Percentiles rank a stretch among this genome's conserved stretches.
phyloP scores from a whole-genome alignment of 92 coral and sea anemone genomes.

The Umimayanthus kanabou region DNA sequence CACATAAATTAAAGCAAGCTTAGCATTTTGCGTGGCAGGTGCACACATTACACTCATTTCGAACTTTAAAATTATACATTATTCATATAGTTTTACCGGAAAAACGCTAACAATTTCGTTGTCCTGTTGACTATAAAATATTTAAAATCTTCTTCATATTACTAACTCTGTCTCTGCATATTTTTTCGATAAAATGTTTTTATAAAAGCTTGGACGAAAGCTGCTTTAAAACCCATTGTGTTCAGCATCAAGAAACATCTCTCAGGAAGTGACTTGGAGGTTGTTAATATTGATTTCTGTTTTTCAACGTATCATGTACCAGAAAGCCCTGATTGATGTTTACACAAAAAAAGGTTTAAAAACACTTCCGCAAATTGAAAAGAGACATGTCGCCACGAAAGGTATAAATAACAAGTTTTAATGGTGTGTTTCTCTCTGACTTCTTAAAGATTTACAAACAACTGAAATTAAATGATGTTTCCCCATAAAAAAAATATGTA shows the following conservation, averaged over 20 bases:
- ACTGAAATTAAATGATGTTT: background rate
- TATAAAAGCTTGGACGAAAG: background rate
- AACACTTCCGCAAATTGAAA: background rate
- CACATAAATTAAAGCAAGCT: background rate
- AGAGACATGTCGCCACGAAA: background rate
- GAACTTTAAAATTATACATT: background rate
- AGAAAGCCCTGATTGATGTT: background rate
- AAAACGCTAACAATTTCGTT: background rate
- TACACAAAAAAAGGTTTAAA: background rate
- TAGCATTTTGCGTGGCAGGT: background rate
- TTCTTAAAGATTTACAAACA: background rate
- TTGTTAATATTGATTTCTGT: conserved; percentile 5
- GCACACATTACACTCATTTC: background rate
- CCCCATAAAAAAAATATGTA: background rate
- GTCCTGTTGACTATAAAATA: background rate
- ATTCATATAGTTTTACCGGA: background rate
- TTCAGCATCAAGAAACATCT: background rate
- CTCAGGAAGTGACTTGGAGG: conserved; percentile 23
- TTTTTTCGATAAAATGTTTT: background rate
- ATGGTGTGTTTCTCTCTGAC: background rate
- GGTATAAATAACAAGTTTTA: too few relatives aligned
- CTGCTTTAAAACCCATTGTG: background rate
- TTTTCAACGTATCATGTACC: conserved; percentile 1
- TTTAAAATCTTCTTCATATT: background rate
- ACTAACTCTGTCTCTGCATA: background rate